Conservation (phyloP, 2,113 vertebrate species). For the Castor canadensis region DNA sequence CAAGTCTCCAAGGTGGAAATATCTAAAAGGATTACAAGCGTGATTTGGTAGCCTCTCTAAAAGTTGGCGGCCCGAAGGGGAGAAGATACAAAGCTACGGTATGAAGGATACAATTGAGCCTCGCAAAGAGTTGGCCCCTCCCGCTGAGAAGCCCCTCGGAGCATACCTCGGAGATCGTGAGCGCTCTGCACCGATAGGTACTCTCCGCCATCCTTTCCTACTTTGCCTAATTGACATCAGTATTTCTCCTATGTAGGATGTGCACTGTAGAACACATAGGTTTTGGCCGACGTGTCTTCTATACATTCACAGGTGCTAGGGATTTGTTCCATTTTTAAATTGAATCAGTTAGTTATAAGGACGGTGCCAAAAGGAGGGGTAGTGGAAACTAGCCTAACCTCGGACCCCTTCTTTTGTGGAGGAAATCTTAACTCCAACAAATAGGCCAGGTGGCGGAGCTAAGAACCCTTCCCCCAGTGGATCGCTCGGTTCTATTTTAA, state of each 20-base stretch:
- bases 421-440: slow-evolving; percentile 54
- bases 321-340: not conserved
- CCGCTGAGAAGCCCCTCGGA: slow-evolving; percentile 48
- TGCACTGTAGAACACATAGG: not conserved
- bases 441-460: slow-evolving; percentile 65
- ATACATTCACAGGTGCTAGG: slow-evolving; percentile 51
- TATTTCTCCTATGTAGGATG: not conserved
- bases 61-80: slow-evolving; percentile 62
- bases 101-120: slow-evolving; percentile 54
- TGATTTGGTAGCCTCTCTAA: slow-evolving; percentile 55
- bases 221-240: slow-evolving; percentile 53
- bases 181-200: slow-evolving; percentile 67
- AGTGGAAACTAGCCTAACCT: not conserved
- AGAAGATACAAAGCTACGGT: not conserved
- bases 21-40: slow-evolving; percentile 59
- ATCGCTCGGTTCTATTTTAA: not conserved
- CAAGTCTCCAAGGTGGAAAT: slow-evolving; percentile 51
- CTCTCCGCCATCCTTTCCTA: slow-evolving; percentile 41
- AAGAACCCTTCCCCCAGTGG: slow-evolving; percentile 62
- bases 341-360: not conserved
- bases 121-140: slow-evolving; percentile 51
- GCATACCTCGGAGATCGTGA: slow-evolving; percentile 19
- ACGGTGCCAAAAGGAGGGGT: not conserved
- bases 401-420: not conserved
- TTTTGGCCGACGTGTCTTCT: not conserved